phyloP scores from a whole-genome alignment of 2,113 vertebrate genomes.

The Cranoglanis bouderius region DNA sequence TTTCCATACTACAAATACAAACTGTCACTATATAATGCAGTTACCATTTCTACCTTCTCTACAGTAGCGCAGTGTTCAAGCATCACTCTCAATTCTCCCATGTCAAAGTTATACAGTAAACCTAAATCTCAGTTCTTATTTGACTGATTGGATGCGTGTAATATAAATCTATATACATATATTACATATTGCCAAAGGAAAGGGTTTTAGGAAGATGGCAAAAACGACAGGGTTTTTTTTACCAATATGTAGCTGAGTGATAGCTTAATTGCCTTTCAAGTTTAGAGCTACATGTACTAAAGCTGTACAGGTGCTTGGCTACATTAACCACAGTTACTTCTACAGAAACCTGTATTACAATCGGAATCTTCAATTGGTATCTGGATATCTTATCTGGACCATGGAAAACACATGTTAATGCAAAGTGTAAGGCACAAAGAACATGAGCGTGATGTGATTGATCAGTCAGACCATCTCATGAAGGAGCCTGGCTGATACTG shows the following conservation, averaged over 20 bases:
- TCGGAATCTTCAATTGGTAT: neutral
- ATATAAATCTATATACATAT: neutral
- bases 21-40: neutral
- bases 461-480: neutral
- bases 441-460: neutral
- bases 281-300: neutral
- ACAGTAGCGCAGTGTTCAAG: neutral
- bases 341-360: neutral
- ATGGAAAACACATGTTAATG: neutral
- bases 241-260: neutral
- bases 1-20: neutral
- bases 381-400: neutral
- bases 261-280: neutral
- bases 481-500: neutral
- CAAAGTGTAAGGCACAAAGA: neutral
- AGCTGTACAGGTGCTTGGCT: neutral
- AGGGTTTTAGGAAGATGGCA: neutral
- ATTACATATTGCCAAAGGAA: neutral
- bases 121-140: neutral
- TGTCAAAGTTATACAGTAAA: neutral
- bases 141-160: neutral
- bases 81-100: neutral
- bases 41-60: neutral
- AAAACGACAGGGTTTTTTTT: neutral
- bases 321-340: neutral